A percentile compares a stretch with the other conserved stretches of the same genome.
These are phyloP conservation scores for Phalloptychus januarius DNA, from an alignment of 2,797 vertebrate genomes.

Conservation along the genomic window DNA sequence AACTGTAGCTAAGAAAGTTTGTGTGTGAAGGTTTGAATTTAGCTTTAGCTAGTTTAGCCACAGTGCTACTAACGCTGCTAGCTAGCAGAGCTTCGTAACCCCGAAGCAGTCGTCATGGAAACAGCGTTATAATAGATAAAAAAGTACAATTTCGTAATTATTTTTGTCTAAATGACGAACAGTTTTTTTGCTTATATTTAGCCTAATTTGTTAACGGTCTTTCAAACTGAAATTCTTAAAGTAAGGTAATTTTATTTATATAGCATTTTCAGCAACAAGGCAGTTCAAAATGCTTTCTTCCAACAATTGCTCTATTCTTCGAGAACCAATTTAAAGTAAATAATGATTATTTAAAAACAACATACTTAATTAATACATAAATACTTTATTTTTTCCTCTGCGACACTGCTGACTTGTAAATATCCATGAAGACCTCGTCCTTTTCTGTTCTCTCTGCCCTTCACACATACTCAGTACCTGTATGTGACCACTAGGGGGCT, in stretches of 20 bases:
- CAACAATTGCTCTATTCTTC: not conserved
- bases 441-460: slow-evolving; percentile 19
- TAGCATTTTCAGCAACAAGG: too few species aligned
- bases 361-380: too few species aligned
- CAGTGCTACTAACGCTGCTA: not conserved
- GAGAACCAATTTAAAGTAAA: not conserved
- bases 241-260: too few species aligned
- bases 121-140: not conserved
- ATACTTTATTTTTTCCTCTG: not conserved
- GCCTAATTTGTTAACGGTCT: not conserved
- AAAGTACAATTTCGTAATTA: not conserved
- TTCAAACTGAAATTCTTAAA: not conserved
- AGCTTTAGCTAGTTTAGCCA: not conserved
- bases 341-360: not conserved
- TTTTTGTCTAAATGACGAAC: not conserved
- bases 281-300: not conserved
- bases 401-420: not conserved
- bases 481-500: slow-evolving; percentile 67
- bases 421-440: not conserved
- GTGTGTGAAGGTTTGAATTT: not conserved
- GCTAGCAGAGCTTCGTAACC: not conserved
- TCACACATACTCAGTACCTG: slow-evolving; percentile 8
- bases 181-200: not conserved
- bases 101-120: not conserved
- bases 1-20: not conserved